These are phyloP conservation scores for Choloepus didactylus DNA, from an alignment of 2,797 vertebrate genomes.

Conservation along the genomic window DNA sequence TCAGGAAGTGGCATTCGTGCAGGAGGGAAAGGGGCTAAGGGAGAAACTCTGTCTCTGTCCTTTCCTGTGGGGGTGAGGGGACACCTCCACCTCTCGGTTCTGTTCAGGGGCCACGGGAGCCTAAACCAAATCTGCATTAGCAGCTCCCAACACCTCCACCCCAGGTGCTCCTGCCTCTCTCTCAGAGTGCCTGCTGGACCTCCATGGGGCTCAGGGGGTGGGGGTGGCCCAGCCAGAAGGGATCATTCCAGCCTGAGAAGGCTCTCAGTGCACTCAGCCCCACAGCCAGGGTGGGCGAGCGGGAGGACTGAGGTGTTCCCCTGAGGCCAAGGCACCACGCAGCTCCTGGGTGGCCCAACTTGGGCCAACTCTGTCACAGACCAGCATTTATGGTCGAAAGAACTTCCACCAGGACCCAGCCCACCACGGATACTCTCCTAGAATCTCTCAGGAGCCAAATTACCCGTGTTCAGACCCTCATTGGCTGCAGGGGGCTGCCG, in stretches of 20 bases:
- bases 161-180: not conserved
- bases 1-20: not conserved
- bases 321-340: not conserved
- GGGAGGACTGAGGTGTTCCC: not conserved
- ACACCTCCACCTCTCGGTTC: not conserved
- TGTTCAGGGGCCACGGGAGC: not conserved
- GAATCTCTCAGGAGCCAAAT: constrained; percentile 51
- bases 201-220: not conserved
- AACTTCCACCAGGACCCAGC: not conserved
- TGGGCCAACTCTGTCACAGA: not conserved
- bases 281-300: not conserved
- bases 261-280: too few species aligned
- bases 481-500: constrained; percentile 42
- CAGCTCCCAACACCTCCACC: not conserved
- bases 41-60: not conserved
- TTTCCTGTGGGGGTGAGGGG: not conserved
- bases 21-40: not conserved
- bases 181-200: not conserved
- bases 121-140: not conserved
- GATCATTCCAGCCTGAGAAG: not conserved
- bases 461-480: constrained; percentile 44
- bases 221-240: not conserved
- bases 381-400: not conserved
- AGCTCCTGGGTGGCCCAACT: constrained; percentile 65
- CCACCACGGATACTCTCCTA: not conserved